phyloP scores from a whole-genome alignment of 2,113 vertebrate species.

The Hydrolagus affinis region DNA sequence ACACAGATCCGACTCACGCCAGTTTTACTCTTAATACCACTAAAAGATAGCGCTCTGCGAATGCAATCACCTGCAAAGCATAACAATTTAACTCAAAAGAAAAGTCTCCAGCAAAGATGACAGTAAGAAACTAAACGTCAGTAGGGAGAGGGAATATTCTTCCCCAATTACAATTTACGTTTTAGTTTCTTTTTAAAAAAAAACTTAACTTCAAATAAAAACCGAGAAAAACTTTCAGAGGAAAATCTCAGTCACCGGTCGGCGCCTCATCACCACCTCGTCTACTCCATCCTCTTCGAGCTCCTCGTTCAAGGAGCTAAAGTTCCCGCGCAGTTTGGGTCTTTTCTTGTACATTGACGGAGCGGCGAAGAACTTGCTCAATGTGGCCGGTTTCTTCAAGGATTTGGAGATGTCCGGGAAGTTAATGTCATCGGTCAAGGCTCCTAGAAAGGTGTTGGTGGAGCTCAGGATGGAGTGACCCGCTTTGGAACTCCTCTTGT shows the following conservation, averaged over 20 bases:
- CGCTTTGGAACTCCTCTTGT: constrained; percentile 55
- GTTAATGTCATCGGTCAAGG: constrained; percentile 59
- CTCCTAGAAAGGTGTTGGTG: constrained; percentile 62
- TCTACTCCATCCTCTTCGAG: constrained; percentile 42
- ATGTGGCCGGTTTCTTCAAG: constrained; percentile 56
- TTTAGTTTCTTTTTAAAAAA: too few species aligned
- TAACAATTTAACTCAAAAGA: neutral
- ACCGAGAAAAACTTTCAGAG: constrained; percentile 33
- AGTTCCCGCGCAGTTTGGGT: constrained; percentile 54
- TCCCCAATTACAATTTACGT: too few species aligned
- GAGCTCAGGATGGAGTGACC: constrained; percentile 60
- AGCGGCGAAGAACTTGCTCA: constrained; percentile 72
- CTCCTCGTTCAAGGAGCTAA: constrained; percentile 52
- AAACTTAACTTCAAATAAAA: neutral
- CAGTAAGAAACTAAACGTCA: neutral
- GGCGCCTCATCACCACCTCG: constrained; percentile 41
- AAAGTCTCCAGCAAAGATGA: neutral
- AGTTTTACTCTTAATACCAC: too few species aligned
- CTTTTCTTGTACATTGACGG: constrained; percentile 60
- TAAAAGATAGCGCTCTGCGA: too few species aligned
- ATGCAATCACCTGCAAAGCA: neutral
- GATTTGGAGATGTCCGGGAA: constrained; percentile 67
- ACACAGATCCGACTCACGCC: too few species aligned
- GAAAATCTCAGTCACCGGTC: constrained; percentile 48
- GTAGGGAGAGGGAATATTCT: neutral